Conservation (phyloP, 2,797 vertebrate species). For the Muraenolepis orangiensis region DNA sequence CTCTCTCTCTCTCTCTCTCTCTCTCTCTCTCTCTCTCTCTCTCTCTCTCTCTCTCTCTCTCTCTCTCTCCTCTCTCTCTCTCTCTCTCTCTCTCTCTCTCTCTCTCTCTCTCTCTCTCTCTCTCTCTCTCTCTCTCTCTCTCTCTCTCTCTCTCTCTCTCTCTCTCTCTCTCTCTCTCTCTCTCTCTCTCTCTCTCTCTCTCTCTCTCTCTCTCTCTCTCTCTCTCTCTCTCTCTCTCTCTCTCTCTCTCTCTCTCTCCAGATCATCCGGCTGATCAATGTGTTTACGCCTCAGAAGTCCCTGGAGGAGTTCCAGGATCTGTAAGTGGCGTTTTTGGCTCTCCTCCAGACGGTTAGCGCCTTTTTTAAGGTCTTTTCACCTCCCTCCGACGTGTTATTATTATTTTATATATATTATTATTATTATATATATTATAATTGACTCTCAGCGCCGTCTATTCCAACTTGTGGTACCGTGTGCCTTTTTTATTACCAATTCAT, state of each 20-base stretch:
- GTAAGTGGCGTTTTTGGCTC: conserved; percentile 55
- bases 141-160: conserved; percentile 45
- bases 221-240: conserved; percentile 51
- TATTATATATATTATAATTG: no score
- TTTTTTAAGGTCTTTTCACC: no score
- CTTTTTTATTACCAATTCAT: no score
- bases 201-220: conserved; percentile 50
- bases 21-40: conserved; percentile 54
- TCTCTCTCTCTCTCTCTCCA: conserved; percentile 62
- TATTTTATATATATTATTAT: no score
- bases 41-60: conserved; percentile 45
- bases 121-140: conserved; percentile 50
- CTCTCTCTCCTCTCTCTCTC: conserved; percentile 50
- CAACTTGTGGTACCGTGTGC: no score
- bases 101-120: conserved; percentile 50
- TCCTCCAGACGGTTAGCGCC: no score
- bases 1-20: conserved; percentile 45
- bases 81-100: conserved; percentile 51
- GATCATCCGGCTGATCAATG: conserved; percentile 97
- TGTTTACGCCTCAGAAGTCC: conserved; percentile 97
- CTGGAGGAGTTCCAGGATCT: conserved; percentile 98
- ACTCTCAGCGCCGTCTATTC: no score
- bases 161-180: conserved; percentile 55
- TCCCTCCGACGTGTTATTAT: no score
- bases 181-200: conserved; percentile 45